phyloP scores from a whole-genome alignment of 2,888 invertebrate species.

The Mythimna pallens region DNA sequence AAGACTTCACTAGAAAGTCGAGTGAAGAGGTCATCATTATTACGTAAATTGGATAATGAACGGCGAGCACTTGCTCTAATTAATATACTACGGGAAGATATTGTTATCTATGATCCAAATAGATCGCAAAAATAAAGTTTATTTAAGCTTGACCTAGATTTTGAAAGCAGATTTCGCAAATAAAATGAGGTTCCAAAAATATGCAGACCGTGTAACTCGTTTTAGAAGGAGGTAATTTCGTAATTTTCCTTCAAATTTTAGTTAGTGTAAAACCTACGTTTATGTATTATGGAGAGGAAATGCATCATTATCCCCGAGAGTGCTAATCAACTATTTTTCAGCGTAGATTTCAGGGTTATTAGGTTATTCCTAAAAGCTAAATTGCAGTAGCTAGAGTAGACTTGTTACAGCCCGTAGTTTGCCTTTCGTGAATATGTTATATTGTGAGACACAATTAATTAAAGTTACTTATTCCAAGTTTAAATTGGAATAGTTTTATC shows the following conservation, averaged over 20 bases:
- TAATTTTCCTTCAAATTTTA: slow-evolving; percentile 17
- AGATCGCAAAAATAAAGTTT: slow-evolving; percentile 27
- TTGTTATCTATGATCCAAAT: slow-evolving; percentile 15
- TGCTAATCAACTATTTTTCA: background rate
- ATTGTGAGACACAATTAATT: background rate
- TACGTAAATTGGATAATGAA: slow-evolving; percentile 66
- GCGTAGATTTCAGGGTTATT: background rate
- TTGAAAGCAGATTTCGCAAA: slow-evolving; percentile 23
- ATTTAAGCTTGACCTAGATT: slow-evolving; percentile 37
- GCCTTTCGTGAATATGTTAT: background rate
- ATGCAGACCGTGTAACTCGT: slow-evolving; percentile 21
- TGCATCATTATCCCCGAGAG: background rate
- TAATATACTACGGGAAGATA: slow-evolving; percentile 44
- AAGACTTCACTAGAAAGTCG: slow-evolving; percentile 54
- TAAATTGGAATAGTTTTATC: slow-evolving; percentile 1
- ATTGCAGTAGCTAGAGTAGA: background rate
- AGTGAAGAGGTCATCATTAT: slow-evolving; percentile 48
- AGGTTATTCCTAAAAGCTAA: background rate
- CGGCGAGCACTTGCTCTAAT: slow-evolving; percentile 53
- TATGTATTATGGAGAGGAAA: slow-evolving; percentile 12
- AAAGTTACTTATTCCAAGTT: background rate
- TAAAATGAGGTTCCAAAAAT: slow-evolving; percentile 15
- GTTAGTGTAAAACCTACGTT: background rate
- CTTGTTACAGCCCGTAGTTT: background rate
- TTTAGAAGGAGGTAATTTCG: slow-evolving; percentile 25